These are phyloP conservation scores for Heteropelma amictum DNA, from an alignment of 2,888 invertebrate genomes.

Conservation along the genomic window DNA sequence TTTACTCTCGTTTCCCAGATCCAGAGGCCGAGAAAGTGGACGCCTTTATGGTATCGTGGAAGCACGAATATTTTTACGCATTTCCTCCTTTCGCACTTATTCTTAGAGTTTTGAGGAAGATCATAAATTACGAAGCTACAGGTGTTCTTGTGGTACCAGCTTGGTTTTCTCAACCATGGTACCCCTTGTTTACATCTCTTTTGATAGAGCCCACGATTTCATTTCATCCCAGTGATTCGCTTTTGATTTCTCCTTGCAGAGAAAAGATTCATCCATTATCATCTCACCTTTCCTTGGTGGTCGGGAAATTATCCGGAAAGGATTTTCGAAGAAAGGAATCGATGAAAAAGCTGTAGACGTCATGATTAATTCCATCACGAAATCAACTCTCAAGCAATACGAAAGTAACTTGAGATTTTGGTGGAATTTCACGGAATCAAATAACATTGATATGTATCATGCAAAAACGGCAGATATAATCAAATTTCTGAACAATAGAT, in stretches of 20 bases:
- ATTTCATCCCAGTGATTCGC: conserved; percentile 40
- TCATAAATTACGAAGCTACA: conserved; percentile 47
- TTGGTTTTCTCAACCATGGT: conserved; percentile 53
- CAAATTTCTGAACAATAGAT: conserved; percentile 35
- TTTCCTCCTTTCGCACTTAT: conserved; percentile 58
- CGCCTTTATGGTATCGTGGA: conserved; percentile 58
- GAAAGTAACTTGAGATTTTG: conserved; percentile 36
- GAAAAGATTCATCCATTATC: conserved; percentile 51
- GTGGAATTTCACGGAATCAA: conserved; percentile 42
- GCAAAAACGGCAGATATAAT: conserved; percentile 33
- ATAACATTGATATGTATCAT: conserved; percentile 33
- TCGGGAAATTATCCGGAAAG: conserved; percentile 53
- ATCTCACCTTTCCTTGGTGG: conserved; percentile 56
- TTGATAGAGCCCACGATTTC: conserved; percentile 21
- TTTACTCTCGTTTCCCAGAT: conserved; percentile 52
- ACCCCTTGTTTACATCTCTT: conserved; percentile 15
- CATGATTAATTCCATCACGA: conserved; percentile 28
- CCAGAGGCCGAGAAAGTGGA: conserved; percentile 46
- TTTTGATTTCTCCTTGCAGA: conserved; percentile 54
- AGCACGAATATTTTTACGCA: conserved; percentile 55
- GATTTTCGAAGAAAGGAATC: conserved; percentile 34
- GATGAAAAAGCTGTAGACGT: conserved; percentile 8
- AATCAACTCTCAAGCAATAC: conserved; percentile 45
- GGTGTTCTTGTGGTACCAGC: conserved; percentile 53
- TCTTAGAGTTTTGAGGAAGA: conserved; percentile 47